A percentile compares a stretch with the other conserved stretches of the same genome.
Conservation (phyloP, 2,888 invertebrate species). For the Papilio gigon region DNA sequence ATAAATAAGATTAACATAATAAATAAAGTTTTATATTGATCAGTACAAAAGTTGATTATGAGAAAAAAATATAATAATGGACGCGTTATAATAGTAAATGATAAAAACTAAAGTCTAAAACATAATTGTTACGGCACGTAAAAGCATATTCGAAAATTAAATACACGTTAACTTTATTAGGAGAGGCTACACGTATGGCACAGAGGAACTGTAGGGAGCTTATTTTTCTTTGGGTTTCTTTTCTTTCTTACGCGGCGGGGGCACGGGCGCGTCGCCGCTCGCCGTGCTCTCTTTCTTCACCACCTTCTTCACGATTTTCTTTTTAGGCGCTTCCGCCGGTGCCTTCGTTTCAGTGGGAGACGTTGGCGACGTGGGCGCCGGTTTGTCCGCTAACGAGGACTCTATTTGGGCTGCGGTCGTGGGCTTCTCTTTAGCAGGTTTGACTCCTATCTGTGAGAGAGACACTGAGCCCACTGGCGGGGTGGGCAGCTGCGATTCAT, state of each 20-base stretch:
- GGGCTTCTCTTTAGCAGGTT: slow-evolving; percentile 63
- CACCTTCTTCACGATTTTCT: slow-evolving; percentile 76
- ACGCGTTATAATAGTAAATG: slow-evolving; percentile 60
- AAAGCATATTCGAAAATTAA: slow-evolving; percentile 74
- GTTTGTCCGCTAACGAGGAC: slow-evolving; percentile 64
- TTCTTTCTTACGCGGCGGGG: slow-evolving; percentile 81
- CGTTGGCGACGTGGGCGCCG: slow-evolving; percentile 43
- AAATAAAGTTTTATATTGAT: slow-evolving; percentile 56
- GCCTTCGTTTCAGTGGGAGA: slow-evolving; percentile 45
- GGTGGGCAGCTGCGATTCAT: slow-evolving; percentile 72
- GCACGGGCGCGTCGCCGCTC: slow-evolving; percentile 72
- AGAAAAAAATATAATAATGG: slow-evolving; percentile 63
- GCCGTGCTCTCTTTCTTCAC: slow-evolving; percentile 75
- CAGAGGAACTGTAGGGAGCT: slow-evolving; percentile 73
- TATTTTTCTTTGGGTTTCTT: slow-evolving; percentile 81
- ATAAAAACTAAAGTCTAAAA: slow-evolving; percentile 64
- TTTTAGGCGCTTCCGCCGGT: slow-evolving; percentile 62
- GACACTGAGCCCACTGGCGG: slow-evolving; percentile 80
- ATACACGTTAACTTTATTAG: slow-evolving; percentile 64
- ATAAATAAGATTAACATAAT: slow-evolving; percentile 48
- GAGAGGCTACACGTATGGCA: slow-evolving; percentile 76
- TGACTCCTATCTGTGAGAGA: slow-evolving; percentile 77
- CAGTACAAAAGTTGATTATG: slow-evolving; percentile 57
- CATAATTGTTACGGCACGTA: slow-evolving; percentile 69
- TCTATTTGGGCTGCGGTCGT: slow-evolving; percentile 72